Base-by-base conservation (phyloP, 2,113 vertebrate genomes). In the Oxygymnocypris stewartii region DNA sequence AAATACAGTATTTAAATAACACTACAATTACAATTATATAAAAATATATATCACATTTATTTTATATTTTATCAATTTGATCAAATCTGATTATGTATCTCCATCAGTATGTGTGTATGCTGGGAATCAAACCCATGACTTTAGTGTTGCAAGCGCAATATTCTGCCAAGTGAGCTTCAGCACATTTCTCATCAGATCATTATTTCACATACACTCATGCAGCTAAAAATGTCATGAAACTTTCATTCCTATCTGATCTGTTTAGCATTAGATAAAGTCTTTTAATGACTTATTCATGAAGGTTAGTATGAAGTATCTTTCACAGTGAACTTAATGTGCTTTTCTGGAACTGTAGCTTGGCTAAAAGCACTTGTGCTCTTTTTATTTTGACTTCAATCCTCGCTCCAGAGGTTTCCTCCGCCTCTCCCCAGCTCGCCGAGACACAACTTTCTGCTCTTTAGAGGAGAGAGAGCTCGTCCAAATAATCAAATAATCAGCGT, bases 401-500 rank as follows among this genome's bases (percentile, higher is more conserved):
- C 79, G 13, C 57, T n/a, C 20, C 20, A 65, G 79, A 81, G 51
- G 54, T 42, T 77, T 81, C 23, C 57, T 25, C 59, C n/a, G 77
- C 31, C 31, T 23, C 31, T 37, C 14, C 35, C 10, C 16, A 35
- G 12, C n/a, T 31, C 47, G 3, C 14, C 2, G 37, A 44, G 37
- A 44, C 23, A 28, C 14, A 82, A 82, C 63, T 67, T 69, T 69
- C 18, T 61, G 47, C 69, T 84, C 83, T 89, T 89, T 82, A 83
- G 84, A 84, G 90, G 88, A 87, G 90, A 67, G 28, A 69, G 81
- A 54, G 82, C 82, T 54, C 65, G 28, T 74, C 35, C 85, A 86
- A 81, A 84, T 91, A 91, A 91, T 87, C 57, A 61, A 85, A 89
- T 88, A 90, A 91, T 91, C 90, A 90, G 49, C 86, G 51, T 86